Percentiles rank a stretch among this genome's conserved stretches.
phyloP scores from a whole-genome alignment of 2,113 vertebrate genomes.

The Cavia porcellus region DNA sequence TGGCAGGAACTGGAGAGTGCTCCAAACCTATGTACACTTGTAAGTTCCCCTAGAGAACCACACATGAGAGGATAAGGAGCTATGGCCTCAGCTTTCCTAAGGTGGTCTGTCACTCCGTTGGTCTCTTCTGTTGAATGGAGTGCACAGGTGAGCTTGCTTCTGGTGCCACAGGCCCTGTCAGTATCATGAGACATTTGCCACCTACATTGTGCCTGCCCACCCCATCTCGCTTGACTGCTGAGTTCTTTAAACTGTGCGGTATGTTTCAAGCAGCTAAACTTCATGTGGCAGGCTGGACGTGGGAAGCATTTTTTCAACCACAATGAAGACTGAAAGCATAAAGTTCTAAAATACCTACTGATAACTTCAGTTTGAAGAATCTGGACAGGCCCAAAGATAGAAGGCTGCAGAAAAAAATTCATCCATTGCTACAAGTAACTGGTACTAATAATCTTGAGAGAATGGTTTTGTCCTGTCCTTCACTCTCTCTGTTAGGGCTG shows the following conservation, averaged over 20 bases:
- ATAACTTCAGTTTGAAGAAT: neutral
- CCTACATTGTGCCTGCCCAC: neutral
- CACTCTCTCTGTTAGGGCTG: neutral
- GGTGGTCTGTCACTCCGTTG: neutral
- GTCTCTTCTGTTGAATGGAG: constrained; percentile 9
- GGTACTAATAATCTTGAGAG: neutral
- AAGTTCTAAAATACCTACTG: neutral
- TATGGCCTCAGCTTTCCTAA: neutral
- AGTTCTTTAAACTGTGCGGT: neutral
- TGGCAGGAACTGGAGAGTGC: neutral
- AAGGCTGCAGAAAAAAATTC: neutral
- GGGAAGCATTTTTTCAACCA: neutral
- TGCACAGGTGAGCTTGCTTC: neutral
- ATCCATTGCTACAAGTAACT: neutral
- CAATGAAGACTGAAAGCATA: neutral
- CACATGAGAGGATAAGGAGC: neutral
- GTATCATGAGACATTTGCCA: neutral
- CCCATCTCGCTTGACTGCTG: neutral
- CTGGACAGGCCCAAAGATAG: neutral
- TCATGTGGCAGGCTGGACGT: neutral
- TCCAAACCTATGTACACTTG: no score
- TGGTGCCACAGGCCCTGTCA: neutral
- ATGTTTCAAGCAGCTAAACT: neutral
- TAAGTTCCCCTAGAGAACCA: neutral
- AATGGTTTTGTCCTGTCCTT: neutral